phyloP scores from a whole-genome alignment of 2,797 vertebrate species.

The Parauchenoglanis punctatus region DNA sequence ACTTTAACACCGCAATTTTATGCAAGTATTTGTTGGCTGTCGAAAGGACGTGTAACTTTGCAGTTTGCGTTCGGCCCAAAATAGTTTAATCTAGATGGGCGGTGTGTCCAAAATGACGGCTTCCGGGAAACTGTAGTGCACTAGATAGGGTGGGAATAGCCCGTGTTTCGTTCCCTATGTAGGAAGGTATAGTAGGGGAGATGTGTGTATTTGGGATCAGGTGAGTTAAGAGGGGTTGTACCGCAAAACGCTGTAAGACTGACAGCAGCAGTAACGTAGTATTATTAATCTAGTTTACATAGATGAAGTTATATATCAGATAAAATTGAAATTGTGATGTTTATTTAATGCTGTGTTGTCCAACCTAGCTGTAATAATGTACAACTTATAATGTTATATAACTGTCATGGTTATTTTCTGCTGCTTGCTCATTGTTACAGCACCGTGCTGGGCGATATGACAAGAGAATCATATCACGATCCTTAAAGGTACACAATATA shows the following conservation, averaged over 20 bases:
- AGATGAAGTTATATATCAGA: neutral
- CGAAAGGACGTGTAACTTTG: neutral
- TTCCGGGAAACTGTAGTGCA: neutral
- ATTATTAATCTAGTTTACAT: neutral
- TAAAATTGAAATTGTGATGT: neutral
- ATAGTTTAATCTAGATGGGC: neutral
- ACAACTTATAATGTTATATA: neutral
- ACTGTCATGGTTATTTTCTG: neutral
- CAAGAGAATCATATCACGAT: neutral
- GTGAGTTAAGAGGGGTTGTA: neutral
- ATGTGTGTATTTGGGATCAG: neutral
- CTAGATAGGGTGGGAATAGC: neutral
- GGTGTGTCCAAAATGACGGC: neutral
- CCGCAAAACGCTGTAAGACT: neutral
- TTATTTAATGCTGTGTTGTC: neutral
- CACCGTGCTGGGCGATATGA: neutral
- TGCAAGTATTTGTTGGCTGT: neutral
- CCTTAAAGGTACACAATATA: neutral
- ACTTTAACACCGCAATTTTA: too few species aligned
- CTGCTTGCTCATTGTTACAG: neutral
- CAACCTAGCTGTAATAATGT: neutral
- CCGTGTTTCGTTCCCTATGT: neutral
- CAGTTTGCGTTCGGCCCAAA: neutral
- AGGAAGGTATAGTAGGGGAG: neutral
- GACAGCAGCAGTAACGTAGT: neutral